Evolutionary conservation across 2,113 vertebrate species (phyloP), one percentile per base, ranked within the genome.

Genomic region (Acinonyx jubatus): DNA sequence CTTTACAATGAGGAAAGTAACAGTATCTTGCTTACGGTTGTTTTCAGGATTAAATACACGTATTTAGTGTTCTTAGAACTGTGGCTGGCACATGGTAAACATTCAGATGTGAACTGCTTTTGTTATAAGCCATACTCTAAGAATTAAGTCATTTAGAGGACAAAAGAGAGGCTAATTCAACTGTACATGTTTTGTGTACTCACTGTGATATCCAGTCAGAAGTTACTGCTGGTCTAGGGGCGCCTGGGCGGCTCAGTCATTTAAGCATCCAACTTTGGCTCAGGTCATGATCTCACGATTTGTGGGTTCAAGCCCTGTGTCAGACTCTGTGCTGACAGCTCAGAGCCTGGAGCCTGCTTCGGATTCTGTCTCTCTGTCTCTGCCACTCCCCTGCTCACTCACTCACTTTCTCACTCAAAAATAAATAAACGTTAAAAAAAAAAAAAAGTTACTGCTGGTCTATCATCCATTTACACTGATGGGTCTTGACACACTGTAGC

Each of bases 151-250:
- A 92, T 84, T 94, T 90, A 82, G 97, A 92, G 31, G 69, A 65
- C 57, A 21, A 63, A 93, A 90, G 87, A 97, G 91, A 93, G 52
- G 29, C 18, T 45, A 50, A 78, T 94, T 98, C 38, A 94, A 92
- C 92, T 82, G n/a, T 63, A 61, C 3, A 10, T 41, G 9, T 63
- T 88, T 71, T 66, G 31, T 74, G 29, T 55, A 65, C 12, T 66
- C 9, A 41, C 69, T 65, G 55, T 96, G 48, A 65, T 88, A 63
- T 57, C 69, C 89, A 81, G 29, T 84, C 45, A 86, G 21, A 96
- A 87, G 69, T 93, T 52, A 11, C 80, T 66, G 7, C 89, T 73
- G 27, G n/a, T 19, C 91, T 91, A 15, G 45, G 45, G 45, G 45
- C 45, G 0, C 45, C 45, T 45, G 45, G 45, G 45, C 8, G 45